These are phyloP conservation scores for Megaustenia siamemsis DNA, from an alignment of 2,888 invertebrate species.

Conservation along the genomic window DNA sequence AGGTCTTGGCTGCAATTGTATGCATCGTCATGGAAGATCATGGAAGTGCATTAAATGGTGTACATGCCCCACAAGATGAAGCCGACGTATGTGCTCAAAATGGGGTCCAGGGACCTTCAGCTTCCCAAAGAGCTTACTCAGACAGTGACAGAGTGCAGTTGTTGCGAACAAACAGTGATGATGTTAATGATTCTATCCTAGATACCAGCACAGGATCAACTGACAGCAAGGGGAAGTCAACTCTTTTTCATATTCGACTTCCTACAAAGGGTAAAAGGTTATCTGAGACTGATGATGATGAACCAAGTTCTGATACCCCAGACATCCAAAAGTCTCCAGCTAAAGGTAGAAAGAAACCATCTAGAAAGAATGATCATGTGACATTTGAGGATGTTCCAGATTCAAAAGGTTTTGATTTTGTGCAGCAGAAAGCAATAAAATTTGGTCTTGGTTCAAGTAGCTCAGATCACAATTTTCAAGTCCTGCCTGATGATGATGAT, in stretches of 20 bases:
- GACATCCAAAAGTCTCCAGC: background rate
- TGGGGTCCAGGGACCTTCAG: background rate
- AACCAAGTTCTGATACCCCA: background rate
- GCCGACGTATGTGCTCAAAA: background rate
- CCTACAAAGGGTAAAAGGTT: slow-evolving; percentile 8
- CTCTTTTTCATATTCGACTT: slow-evolving; percentile 32
- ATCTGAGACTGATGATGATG: slow-evolving; percentile 33
- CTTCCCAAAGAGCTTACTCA: slow-evolving; percentile 18
- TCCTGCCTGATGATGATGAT: slow-evolving; percentile 25
- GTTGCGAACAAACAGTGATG: slow-evolving; percentile 1
- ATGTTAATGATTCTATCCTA: background rate
- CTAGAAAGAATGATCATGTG: slow-evolving; percentile 21
- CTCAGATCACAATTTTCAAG: slow-evolving; percentile 32
- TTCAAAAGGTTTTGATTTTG: slow-evolving; percentile 24
- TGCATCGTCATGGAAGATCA: slow-evolving; percentile 4
- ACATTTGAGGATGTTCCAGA: slow-evolving; percentile 17
- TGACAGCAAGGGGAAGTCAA: slow-evolving; percentile 23
- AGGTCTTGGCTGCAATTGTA: too few species aligned
- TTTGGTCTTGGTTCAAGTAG: slow-evolving; percentile 41
- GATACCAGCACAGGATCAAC: background rate
- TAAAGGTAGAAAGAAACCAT: background rate
- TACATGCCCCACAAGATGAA: background rate
- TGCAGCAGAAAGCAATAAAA: slow-evolving; percentile 28
- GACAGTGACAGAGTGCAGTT: slow-evolving; percentile 20
- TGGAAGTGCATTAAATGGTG: background rate